Evolutionary conservation across 2,797 vertebrate species (phyloP), one percentile per base, ranked within the genome.

Genomic region (Urocyon cinereoargenteus): DNA sequence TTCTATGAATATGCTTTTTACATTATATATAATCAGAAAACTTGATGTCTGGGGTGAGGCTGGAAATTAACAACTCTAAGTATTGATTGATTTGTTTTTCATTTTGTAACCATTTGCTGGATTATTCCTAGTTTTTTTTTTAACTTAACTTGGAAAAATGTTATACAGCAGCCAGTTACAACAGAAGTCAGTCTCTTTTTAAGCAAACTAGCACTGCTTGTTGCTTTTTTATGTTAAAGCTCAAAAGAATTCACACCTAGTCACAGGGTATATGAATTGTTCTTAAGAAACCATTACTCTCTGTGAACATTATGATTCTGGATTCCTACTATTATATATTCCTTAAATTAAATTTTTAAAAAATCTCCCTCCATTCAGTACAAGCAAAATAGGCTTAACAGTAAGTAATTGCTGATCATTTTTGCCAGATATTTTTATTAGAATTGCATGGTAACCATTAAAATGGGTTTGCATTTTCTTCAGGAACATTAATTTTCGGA

Each of bases 361-460:
- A 96, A 97, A 87, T 87, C 72, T 95, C 53, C 86, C 77, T 97
- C 94, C 57, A 96, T 97, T 97, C 87, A 97, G 11, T 84, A 36
- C 77, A 96, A 97, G 88, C 81, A 97, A 97, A 98, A 97, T 96
- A 96, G 95, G 85, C 93, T 97, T 97, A 97, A 83, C 91, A 97
- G 77, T 92, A 94, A 97, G 93, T 97, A 98, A 98, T 97, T 97
- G 82, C 88, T 96, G 95, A 98, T 97, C 92, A 96, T 97, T 97
- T 98, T 97, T 96, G 94, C 92, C 93, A 92, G 96, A 92, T 97
- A 96, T 97, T 97, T 98, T 96, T 97, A 95, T 96, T 97, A 97
- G 92, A 97, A 94, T 97, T 94, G 36, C 92, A 96, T 91, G 75
- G 95, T 92, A 96, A 96, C 94, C 86, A 86, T 93, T 90, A 93